These are phyloP conservation scores for Andrena praecox DNA, from an alignment of 2,888 invertebrate species.

Conservation along the genomic window DNA sequence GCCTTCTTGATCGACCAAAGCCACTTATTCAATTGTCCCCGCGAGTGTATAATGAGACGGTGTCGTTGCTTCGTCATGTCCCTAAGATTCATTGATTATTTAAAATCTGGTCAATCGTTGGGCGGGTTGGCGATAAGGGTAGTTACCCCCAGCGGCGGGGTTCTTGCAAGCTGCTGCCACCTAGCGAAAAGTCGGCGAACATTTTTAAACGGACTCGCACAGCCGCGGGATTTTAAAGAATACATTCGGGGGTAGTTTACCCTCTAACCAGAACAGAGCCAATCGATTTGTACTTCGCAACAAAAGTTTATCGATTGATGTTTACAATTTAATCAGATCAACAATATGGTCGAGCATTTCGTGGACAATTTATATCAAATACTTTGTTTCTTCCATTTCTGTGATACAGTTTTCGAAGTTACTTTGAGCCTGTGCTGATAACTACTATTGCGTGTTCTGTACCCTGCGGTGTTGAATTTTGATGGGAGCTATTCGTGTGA, in stretches of 20 bases:
- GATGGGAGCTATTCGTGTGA: too few relatives aligned
- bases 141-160: slow-evolving; percentile 40
- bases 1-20: slow-evolving; percentile 14
- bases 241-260: slow-evolving; percentile 7
- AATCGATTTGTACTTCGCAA: background rate
- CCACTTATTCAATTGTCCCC: slow-evolving; percentile 17
- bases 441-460: too few relatives aligned
- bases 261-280: background rate
- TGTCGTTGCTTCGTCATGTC: background rate
- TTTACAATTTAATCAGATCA: background rate
- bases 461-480: too few relatives aligned
- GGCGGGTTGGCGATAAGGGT: slow-evolving; percentile 31
- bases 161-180: slow-evolving; percentile 72
- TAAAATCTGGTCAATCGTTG: slow-evolving; percentile 44
- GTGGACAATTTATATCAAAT: background rate
- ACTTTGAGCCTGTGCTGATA: too few relatives aligned
- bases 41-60: background rate
- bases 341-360: too few relatives aligned
- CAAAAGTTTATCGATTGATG: background rate
- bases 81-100: slow-evolving; percentile 36
- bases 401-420: too few relatives aligned
- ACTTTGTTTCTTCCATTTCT: background rate
- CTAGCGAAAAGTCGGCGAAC: slow-evolving; percentile 67
- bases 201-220: slow-evolving; percentile 52
- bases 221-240: slow-evolving; percentile 41